Evolutionary conservation across 1,140 invertebrate genomes (phyloP), one percentile per base, ranked within the genome.

Genomic region (Linepithema humile): DNA sequence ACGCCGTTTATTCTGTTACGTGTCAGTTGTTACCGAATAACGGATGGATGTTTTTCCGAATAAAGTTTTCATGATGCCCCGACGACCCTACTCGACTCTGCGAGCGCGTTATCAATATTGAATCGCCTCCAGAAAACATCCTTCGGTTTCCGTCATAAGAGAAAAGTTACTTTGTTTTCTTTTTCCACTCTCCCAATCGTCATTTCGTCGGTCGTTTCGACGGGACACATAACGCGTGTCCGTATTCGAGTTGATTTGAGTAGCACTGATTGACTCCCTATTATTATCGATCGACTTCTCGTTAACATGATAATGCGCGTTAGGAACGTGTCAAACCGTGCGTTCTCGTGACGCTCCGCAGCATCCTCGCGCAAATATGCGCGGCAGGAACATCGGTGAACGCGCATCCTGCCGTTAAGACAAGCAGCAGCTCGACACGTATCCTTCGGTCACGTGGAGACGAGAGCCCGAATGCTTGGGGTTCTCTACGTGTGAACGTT

Each of bases 401-500:
- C 17, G 43, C 10, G 48, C 53, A 69, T 84, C 45, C 67, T 53
- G 23, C 67, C 67, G 74, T 80, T 70, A 40, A 69, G 64, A 53
- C 82, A 82, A 80, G 67, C 69, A 32, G 59, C 48, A 40, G 53
- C 43, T 62, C 67, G 73, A 17, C 85, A 84, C 82, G 69, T 85
- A 84, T 45, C 67, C 38, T n/a, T 62, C 85, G 62, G 29, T 84
- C 70, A 86, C 57, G 40, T 67, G 15, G 72, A 64, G 38, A 50
- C 60, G 60, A 75, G 55, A 80, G 29, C 43, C 17, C n/a, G 74
- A 84, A 78, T 78, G 57, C 53, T 74, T 82, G 53, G 65, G 57
- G 43, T 43, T 84, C 83, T 32, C 59, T 82, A 55, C 62, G 57
- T 69, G 86, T 50, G 72, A 87, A 80, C 73, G 67, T 88, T 87